A percentile compares a stretch with the other conserved stretches of the same genome.
These are phyloP conservation scores for Anthonomus grandis DNA, from an alignment of 1,140 invertebrate species.

Conservation along the genomic window DNA sequence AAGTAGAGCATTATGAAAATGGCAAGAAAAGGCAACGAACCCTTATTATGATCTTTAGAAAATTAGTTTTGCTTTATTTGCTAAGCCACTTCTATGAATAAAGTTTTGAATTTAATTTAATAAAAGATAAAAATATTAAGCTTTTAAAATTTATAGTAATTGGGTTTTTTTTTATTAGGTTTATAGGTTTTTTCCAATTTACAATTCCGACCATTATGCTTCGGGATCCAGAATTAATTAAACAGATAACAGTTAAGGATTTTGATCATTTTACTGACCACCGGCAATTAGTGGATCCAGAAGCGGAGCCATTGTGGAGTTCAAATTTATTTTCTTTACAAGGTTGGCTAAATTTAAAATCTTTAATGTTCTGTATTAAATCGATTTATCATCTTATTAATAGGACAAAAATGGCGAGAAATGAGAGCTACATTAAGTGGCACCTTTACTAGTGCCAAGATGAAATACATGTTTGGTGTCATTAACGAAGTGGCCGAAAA, in stretches of 20 bases:
- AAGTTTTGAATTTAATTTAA: too few relatives aligned
- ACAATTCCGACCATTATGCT: constrained; percentile 53
- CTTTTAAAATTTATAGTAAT: too few relatives aligned
- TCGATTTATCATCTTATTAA: neutral
- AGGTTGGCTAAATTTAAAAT: too few relatives aligned
- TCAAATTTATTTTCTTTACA: constrained; percentile 46
- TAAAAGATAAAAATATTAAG: too few relatives aligned
- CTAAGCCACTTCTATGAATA: too few relatives aligned
- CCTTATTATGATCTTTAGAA: too few relatives aligned
- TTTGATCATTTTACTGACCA: constrained; percentile 50
- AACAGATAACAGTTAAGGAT: constrained; percentile 43
- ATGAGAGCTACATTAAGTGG: constrained; percentile 45
- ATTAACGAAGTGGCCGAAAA: constrained; percentile 35
- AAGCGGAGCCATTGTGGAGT: constrained; percentile 53
- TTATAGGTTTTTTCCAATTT: constrained; percentile 53
- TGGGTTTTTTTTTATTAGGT: constrained; percentile 38
- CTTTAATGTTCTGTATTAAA: too few relatives aligned
- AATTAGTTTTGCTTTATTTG: too few relatives aligned
- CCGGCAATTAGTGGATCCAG: constrained; percentile 35
- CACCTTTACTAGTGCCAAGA: constrained; percentile 47
- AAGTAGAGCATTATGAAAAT: too few relatives aligned
- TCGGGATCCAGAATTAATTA: constrained; percentile 55
- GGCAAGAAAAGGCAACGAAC: too few relatives aligned
- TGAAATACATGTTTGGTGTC: constrained; percentile 43
- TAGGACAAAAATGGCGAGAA: constrained; percentile 46